A percentile compares a stretch with the other conserved stretches of the same genome.
These are phyloP conservation scores for Salticus scenicus DNA, from an alignment of 2,888 invertebrate species.

Conservation along the genomic window DNA sequence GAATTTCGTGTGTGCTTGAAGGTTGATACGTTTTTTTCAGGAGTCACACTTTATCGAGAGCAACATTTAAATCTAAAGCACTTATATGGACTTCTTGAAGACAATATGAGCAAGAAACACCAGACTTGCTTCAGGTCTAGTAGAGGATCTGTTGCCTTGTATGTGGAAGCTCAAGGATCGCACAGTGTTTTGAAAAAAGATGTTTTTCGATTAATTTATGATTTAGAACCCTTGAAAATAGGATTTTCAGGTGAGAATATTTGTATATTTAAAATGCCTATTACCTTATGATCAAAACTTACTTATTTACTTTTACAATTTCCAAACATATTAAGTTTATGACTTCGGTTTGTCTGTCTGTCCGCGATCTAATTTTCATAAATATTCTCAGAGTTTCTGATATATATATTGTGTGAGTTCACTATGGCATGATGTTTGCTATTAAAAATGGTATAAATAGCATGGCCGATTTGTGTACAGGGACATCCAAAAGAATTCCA, in stretches of 20 bases:
- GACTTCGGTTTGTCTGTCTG: no score
- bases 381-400: no score
- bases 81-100: constrained; percentile 77
- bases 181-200: constrained; percentile 75
- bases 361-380: no score
- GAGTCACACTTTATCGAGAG: constrained; percentile 81
- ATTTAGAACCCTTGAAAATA: constrained; percentile 80
- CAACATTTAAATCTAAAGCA: constrained; percentile 80
- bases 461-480: no score
- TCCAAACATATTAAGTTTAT: no score
- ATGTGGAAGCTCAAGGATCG: constrained; percentile 79
- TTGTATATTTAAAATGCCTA: neutral
- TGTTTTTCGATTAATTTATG: constrained; percentile 82
- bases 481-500: no score
- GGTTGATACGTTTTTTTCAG: constrained; percentile 75
- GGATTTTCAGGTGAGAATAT: constrained; percentile 24
- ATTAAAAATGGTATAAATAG: no score
- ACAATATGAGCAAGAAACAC: constrained; percentile 38
- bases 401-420: no score
- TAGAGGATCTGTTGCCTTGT: constrained; percentile 81
- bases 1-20: constrained; percentile 85
- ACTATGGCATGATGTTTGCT: no score
- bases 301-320: no score
- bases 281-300: no score
- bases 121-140: constrained; percentile 81